Evolutionary conservation across 2,888 invertebrate genomes (phyloP).

Genomic region (Brachypalpus laphriformis): DNA sequence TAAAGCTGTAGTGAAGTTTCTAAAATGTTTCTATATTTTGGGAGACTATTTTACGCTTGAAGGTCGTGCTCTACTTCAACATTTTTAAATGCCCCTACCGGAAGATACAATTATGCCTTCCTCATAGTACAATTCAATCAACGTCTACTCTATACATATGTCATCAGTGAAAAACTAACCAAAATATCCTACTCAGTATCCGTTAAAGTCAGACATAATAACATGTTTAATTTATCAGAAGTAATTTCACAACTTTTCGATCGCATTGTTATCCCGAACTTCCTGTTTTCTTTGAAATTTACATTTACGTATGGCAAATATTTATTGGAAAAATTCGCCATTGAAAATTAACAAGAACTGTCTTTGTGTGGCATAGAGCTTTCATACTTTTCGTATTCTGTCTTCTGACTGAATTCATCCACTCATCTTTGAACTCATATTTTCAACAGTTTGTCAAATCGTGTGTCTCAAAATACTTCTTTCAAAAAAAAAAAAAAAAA

Average conservation of each 20-base stretch:
- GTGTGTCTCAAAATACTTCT: slow-evolving; percentile 49
- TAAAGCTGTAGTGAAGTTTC: too few relatives aligned
- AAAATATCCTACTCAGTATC: background rate
- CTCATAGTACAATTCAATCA: too few relatives aligned
- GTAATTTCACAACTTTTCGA: background rate
- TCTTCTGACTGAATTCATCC: slow-evolving; percentile 55
- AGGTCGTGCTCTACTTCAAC: too few relatives aligned
- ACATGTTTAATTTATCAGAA: too few relatives aligned
- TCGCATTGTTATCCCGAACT: background rate
- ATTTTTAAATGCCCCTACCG: too few relatives aligned
- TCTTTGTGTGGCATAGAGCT: slow-evolving; percentile 28
- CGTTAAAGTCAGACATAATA: background rate
- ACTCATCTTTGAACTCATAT: slow-evolving; percentile 51
- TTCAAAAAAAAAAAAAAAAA: slow-evolving; percentile 35
- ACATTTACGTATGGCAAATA: background rate
- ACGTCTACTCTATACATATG: too few relatives aligned
- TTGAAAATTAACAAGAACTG: slow-evolving; percentile 23
- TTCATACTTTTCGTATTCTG: slow-evolving; percentile 9
- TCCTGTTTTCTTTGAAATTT: background rate
- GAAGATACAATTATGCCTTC: too few relatives aligned
- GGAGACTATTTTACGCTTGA: too few relatives aligned
- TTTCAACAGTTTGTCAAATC: slow-evolving; percentile 58
- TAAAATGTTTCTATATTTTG: too few relatives aligned
- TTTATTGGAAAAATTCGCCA: background rate
- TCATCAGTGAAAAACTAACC: too few relatives aligned